Conservation (phyloP, 2,113 vertebrate species). For the Falco punctatus region DNA sequence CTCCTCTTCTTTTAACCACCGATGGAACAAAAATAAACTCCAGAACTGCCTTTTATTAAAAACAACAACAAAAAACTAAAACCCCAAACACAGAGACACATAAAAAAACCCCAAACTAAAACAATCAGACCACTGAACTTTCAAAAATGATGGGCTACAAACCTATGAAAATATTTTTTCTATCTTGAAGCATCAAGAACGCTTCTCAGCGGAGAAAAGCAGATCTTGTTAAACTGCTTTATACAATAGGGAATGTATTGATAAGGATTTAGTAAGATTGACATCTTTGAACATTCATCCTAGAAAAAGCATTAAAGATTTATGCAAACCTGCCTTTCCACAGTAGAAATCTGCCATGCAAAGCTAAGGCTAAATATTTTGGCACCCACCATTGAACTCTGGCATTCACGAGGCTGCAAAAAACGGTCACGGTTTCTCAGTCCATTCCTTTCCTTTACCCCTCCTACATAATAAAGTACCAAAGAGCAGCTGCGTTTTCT, state of each 20-base stretch:
- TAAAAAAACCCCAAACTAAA: background rate
- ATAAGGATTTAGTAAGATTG: constrained; percentile 10
- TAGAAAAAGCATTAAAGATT: background rate
- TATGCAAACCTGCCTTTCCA: background rate
- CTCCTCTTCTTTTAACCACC: background rate
- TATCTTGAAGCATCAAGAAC: background rate
- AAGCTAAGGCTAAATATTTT: background rate
- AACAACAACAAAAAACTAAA: background rate
- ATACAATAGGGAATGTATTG: background rate
- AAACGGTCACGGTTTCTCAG: background rate
- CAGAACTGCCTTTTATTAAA: background rate
- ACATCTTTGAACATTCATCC: constrained; percentile 8
- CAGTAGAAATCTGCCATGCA: background rate
- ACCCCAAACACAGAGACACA: too few relatives aligned
- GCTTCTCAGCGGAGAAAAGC: background rate
- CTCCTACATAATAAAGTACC: background rate
- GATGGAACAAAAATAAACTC: background rate
- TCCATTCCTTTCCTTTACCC: background rate
- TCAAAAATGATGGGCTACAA: background rate
- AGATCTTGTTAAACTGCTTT: background rate
- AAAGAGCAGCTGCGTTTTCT: background rate
- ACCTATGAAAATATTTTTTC: constrained; percentile 14
- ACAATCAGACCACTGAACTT: background rate
- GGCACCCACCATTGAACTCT: background rate
- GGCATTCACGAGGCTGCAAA: background rate